Base-by-base conservation (phyloP, 2,888 invertebrate species). In the Aplocera efformata region DNA sequence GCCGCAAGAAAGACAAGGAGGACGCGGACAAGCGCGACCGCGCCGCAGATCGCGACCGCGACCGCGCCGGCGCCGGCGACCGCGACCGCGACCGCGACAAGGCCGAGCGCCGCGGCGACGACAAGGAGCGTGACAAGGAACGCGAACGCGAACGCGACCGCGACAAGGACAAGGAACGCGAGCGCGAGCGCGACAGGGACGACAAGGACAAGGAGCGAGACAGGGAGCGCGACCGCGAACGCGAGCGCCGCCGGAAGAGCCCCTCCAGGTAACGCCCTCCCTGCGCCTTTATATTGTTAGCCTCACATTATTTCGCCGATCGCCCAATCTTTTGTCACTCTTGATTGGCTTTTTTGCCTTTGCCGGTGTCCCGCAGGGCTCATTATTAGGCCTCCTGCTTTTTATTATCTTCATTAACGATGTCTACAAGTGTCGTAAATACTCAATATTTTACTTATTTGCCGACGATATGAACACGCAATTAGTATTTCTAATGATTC, bases 1-100 rank as follows among this genome's bases (percentile, higher is more conserved):
- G 86, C 1, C 76, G 89, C 58, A 89, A 90, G 85, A 80, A 88
- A 32, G 74, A 78, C 60, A 53, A 58, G 49, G 70, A 76, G 55
- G 73, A 74, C 47, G 68, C 70, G 9, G 6, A 10, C 6, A 69
- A 68, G 13, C 63, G 63, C 22, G 30, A 56, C 13, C 68, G 74
- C 50, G 57, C 7, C 7, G 6, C 1, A n/a, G 71, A 68, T 9
- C 39, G 40, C 27, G 57, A 56, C 32, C 35, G 48, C 27, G 91
- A 86, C 7, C 38, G 53, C 0, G 82, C 79, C 80, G 21, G 25
- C 11, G 9, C 25, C 6, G 7, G 22, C 10, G 64, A 69, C 3
- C 41, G 55, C 1, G 63, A 63, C 22, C 24, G 45, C 38, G 61
- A 64, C 41, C 48, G 62, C 4, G 83, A 82, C 27, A 65, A 88